phyloP scores from a whole-genome alignment of 2,888 invertebrate species.

The Diplazon laetatorius region DNA sequence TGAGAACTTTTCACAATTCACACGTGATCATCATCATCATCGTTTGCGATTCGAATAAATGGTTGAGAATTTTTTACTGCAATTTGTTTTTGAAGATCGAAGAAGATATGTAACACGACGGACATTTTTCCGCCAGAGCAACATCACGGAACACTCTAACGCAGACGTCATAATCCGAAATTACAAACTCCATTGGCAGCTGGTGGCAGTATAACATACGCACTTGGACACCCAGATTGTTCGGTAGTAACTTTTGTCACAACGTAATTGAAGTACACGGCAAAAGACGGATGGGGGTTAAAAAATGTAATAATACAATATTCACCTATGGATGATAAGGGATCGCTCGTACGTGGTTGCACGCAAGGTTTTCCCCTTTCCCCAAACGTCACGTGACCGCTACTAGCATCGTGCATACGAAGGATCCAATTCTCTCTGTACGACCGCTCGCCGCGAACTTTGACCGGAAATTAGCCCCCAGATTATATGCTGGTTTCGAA shows the following conservation, averaged over 20 bases:
- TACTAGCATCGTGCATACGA: slow-evolving; percentile 1
- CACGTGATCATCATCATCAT: too few relatives aligned
- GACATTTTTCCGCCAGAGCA: too few relatives aligned
- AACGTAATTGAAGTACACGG: slow-evolving; percentile 4
- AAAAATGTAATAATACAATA: slow-evolving; percentile 4
- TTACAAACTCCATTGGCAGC: slow-evolving; percentile 24
- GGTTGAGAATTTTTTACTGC: too few relatives aligned
- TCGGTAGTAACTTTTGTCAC: slow-evolving; percentile 36
- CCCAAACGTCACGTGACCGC: neutral
- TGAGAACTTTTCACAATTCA: too few relatives aligned
- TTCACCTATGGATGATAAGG: slow-evolving; percentile 14
- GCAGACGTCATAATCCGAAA: slow-evolving; percentile 14
- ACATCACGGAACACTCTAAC: slow-evolving; percentile 26
- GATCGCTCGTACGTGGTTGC: slow-evolving; percentile 10
- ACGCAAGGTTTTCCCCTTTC: too few relatives aligned
- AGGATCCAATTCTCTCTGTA: neutral
- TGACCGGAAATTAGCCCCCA: slow-evolving; percentile 15
- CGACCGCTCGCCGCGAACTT: neutral
- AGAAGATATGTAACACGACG: too few relatives aligned
- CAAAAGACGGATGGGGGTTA: neutral
- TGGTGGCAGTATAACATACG: neutral
- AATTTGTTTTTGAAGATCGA: too few relatives aligned
- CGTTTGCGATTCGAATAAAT: too few relatives aligned
- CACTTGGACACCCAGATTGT: neutral
- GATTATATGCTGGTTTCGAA: slow-evolving; percentile 17